Percentiles rank a stretch among this genome's conserved stretches.
Evolutionary conservation across 2,888 invertebrate species (phyloP).

Genomic region (Cheilosia grossa): DNA sequence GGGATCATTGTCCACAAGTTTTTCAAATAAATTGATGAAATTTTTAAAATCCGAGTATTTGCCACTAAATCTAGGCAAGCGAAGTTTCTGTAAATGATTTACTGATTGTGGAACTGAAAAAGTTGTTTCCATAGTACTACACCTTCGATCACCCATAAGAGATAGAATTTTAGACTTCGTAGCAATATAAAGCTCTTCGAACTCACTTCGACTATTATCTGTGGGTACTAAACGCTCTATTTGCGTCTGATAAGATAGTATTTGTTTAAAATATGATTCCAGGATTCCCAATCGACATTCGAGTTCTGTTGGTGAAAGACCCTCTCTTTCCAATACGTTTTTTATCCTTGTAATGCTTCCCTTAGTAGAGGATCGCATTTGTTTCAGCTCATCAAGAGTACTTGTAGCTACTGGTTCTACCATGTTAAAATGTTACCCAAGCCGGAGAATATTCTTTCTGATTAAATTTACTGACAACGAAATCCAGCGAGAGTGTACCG

Average conservation of each 20-base stretch:
- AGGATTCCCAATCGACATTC: not conserved
- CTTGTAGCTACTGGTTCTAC: not conserved
- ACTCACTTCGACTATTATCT: too few species aligned
- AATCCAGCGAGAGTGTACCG: too few species aligned
- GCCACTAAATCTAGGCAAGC: conserved; percentile 35
- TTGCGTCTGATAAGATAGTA: not conserved
- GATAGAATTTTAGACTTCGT: too few species aligned
- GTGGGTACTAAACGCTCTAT: conserved; percentile 8
- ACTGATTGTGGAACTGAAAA: conserved; percentile 17
- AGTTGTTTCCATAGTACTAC: conserved; percentile 4
- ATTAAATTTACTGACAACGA: too few species aligned
- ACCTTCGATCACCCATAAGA: not conserved
- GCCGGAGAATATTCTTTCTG: too few species aligned
- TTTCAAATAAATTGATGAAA: conserved; percentile 39
- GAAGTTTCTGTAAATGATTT: conserved; percentile 30
- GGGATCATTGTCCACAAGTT: conserved; percentile 28
- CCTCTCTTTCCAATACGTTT: not conserved
- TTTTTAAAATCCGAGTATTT: conserved; percentile 54
- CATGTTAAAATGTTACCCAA: not conserved
- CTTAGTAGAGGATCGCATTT: conserved; percentile 6
- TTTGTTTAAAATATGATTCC: conserved; percentile 1
- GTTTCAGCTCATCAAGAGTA: not conserved
- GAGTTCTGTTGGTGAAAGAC: not conserved
- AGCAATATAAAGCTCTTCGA: too few species aligned
- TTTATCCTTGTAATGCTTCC: conserved; percentile 14